phyloP scores from a whole-genome alignment of 2,888 invertebrate species.

The Chrysotoxum bicinctum region DNA sequence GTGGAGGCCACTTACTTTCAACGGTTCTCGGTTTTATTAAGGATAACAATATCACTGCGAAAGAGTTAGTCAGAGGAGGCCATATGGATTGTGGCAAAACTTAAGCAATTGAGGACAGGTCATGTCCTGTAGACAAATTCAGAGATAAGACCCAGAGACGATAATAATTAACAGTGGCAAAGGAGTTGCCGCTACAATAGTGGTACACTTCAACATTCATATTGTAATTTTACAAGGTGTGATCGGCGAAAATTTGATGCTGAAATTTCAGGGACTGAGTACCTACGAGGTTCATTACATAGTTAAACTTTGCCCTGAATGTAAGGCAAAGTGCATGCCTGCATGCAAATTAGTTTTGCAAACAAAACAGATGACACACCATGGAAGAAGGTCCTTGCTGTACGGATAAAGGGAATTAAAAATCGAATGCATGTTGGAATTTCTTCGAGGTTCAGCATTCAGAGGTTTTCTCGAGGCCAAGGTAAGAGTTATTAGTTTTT shows the following conservation, averaged over 20 bases:
- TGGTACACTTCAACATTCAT: not conserved
- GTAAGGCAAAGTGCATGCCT: not conserved
- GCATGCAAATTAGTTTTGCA: constrained; percentile 27
- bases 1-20: constrained; percentile 1
- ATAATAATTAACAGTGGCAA: constrained; percentile 15
- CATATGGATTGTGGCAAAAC: constrained; percentile 31
- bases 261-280: not conserved
- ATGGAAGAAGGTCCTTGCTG: not conserved
- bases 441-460: not conserved
- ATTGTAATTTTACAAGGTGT: constrained; percentile 12
- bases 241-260: constrained; percentile 10
- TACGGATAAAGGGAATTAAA: not conserved
- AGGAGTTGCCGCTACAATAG: not conserved
- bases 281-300: not conserved
- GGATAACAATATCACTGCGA: constrained; percentile 18
- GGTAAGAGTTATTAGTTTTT: not conserved
- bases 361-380: not conserved
- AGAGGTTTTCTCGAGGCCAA: not conserved
- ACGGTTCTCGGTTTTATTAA: constrained; percentile 2
- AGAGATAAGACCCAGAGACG: constrained; percentile 7
- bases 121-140: constrained; percentile 22
- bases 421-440: not conserved
- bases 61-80: not conserved
- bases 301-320: constrained; percentile 21
- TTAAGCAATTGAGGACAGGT: constrained; percentile 29